Evolutionary conservation across 2,888 invertebrate genomes (phyloP).

Genomic region (Pristionchus mayeri): DNA sequence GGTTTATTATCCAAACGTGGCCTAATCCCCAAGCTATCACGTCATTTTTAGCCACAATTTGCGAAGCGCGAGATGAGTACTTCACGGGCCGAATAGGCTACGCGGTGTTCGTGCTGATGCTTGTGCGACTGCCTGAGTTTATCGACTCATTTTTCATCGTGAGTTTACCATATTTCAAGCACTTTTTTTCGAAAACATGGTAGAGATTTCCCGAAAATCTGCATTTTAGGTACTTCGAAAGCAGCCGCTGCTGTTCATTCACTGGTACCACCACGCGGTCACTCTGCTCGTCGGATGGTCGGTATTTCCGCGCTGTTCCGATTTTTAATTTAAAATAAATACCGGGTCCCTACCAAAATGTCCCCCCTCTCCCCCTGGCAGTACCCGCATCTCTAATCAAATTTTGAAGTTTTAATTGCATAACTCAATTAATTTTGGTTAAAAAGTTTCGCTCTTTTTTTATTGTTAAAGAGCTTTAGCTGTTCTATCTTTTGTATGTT

Average conservation of each 20-base stretch:
- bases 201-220: neutral
- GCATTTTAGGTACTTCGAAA: neutral
- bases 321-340: too few species aligned
- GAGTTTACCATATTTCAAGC: neutral
- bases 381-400: too few species aligned
- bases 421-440: too few species aligned
- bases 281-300: neutral
- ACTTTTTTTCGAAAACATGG: neutral
- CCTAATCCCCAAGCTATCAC: too few species aligned
- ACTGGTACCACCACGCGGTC: neutral
- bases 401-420: too few species aligned
- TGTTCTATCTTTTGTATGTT: too few species aligned
- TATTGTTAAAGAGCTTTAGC: too few species aligned
- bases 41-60: neutral
- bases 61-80: neutral
- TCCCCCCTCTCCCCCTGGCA: too few species aligned
- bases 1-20: neutral
- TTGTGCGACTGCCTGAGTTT: neutral
- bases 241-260: neutral
- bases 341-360: too few species aligned
- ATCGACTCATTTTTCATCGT: conserved; percentile 19
- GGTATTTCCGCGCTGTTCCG: too few species aligned
- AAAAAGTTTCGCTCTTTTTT: too few species aligned
- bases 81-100: neutral
- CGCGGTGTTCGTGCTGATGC: neutral